Percentiles rank a stretch among this genome's conserved stretches.
phyloP scores from a whole-genome alignment of 2,888 invertebrate species.

The Terebella lapidaria region DNA sequence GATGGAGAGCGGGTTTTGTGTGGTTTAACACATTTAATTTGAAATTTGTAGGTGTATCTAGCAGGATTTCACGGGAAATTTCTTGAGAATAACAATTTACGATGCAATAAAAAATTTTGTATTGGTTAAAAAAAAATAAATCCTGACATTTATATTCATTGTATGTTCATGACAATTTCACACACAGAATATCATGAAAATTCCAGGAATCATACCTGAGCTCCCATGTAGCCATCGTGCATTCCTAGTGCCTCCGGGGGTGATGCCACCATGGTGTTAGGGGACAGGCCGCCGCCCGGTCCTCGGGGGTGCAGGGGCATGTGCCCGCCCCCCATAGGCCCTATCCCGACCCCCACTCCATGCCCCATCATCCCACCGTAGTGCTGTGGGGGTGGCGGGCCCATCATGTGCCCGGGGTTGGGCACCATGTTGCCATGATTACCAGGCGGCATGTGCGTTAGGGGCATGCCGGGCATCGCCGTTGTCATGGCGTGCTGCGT shows the following conservation, averaged over 20 bases:
- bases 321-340: neutral
- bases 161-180: too few species aligned
- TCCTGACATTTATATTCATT: too few species aligned
- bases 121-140: too few species aligned
- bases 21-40: too few species aligned
- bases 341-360: neutral
- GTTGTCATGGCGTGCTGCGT: neutral
- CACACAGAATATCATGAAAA: too few species aligned
- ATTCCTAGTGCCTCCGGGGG: neutral
- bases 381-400: neutral
- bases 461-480: neutral
- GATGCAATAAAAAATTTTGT: too few species aligned
- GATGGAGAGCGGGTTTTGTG: too few species aligned
- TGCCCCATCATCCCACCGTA: too few species aligned
- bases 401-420: neutral
- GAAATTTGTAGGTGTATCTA: too few species aligned
- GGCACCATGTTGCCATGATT: neutral
- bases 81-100: too few species aligned
- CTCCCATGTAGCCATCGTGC: neutral
- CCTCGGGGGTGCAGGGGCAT: neutral
- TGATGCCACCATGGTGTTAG: neutral
- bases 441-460: constrained; percentile 2
- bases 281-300: neutral
- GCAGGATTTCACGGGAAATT: too few species aligned
- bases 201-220: too few species aligned